Conservation (phyloP, 2,888 invertebrate species). For the Clostera curtula region DNA sequence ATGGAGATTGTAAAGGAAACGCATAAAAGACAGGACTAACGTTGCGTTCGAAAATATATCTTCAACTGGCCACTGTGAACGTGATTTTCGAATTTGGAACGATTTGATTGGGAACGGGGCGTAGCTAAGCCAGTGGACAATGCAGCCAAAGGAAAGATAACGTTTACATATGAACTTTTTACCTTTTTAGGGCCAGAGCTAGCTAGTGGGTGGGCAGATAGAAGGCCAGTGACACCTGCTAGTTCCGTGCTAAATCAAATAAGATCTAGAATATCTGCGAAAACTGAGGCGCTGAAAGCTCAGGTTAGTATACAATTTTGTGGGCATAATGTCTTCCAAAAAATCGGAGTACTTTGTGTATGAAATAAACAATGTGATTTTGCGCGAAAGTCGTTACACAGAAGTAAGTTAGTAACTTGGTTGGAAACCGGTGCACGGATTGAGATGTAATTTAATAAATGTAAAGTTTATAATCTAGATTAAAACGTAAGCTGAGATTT, state of each 20-base stretch:
- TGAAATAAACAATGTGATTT: neutral
- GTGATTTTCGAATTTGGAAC: no score
- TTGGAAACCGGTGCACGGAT: no score
- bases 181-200: conserved; percentile 53
- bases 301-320: conserved; percentile 37
- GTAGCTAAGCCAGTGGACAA: no score
- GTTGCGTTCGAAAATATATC: no score
- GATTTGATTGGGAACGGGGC: no score
- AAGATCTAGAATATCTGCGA: conserved; percentile 51
- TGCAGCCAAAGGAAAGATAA: no score
- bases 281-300: conserved; percentile 61
- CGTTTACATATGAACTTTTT: conserved; percentile 2
- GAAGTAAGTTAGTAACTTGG: neutral
- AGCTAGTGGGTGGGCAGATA: conserved; percentile 62
- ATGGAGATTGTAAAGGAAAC: no score
- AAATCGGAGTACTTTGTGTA: neutral
- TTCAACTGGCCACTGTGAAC: no score
- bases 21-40: no score
- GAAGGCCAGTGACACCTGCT: conserved; percentile 40
- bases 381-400: neutral
- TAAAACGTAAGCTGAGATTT: no score
- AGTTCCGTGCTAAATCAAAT: conserved; percentile 38
- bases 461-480: no score
- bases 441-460: no score
- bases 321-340: neutral